These are phyloP conservation scores for Galbula dea DNA, from an alignment of 2,113 vertebrate species.

Conservation along the genomic window DNA sequence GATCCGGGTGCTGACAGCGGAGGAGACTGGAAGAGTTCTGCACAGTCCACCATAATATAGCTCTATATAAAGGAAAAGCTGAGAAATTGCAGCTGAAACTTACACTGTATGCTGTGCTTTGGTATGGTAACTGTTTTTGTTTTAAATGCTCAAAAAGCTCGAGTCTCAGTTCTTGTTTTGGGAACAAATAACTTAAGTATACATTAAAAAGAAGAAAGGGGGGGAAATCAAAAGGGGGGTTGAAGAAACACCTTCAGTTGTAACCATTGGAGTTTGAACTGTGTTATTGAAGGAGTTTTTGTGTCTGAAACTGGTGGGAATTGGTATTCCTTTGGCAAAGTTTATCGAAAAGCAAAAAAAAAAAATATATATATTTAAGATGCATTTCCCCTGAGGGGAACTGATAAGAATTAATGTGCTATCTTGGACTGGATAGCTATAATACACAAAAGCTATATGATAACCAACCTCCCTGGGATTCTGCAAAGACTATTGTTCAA, in stretches of 20 bases:
- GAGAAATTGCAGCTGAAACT: conserved; percentile 63
- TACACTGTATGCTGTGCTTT: conserved; percentile 66
- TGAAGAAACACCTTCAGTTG: conserved; percentile 14
- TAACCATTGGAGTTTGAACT: not conserved
- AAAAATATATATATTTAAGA: not conserved
- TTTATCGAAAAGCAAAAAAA: not conserved
- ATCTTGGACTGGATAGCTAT: conserved; percentile 51
- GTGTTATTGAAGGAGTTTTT: not conserved
- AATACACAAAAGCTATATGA: conserved; percentile 37
- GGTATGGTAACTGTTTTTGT: conserved; percentile 68
- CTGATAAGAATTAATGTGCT: not conserved
- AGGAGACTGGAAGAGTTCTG: conserved; percentile 26
- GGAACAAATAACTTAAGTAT: conserved; percentile 59
- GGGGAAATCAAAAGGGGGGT: conserved; percentile 4
- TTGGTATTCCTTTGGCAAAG: not conserved
- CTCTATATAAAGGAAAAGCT: conserved; percentile 63
- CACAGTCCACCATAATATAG: conserved; percentile 35
- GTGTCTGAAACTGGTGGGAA: not conserved
- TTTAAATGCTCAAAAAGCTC: conserved; percentile 67
- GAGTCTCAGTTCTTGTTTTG: conserved; percentile 64
- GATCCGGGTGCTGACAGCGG: not conserved
- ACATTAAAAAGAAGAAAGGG: conserved; percentile 35
- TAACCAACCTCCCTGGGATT: conserved; percentile 47
- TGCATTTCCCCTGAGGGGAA: conserved; percentile 53
- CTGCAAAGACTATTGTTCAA: conserved; percentile 19